phyloP scores from a whole-genome alignment of 2,797 vertebrate species.

The Microctenopoma lineatum region DNA sequence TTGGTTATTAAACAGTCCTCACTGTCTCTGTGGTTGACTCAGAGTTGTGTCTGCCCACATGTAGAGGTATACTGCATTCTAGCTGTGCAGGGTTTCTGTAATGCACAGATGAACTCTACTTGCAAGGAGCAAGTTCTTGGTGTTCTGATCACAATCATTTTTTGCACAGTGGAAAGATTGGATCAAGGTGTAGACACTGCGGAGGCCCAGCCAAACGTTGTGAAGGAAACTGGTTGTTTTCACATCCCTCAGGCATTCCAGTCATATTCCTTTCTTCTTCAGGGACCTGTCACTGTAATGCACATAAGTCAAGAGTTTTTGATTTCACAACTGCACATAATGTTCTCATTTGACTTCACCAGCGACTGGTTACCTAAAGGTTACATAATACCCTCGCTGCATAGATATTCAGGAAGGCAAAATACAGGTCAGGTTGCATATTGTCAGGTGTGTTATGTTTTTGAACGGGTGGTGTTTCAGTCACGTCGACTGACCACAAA shows the following conservation, averaged over 20 bases:
- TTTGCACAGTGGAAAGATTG: constrained; percentile 50
- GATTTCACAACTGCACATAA: constrained; percentile 59
- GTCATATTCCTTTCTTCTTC: constrained; percentile 55
- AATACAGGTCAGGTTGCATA: constrained; percentile 13
- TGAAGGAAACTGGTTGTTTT: constrained; percentile 66
- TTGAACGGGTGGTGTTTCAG: constrained; percentile 16
- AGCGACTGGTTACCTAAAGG: constrained; percentile 58
- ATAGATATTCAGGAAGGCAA: constrained; percentile 37
- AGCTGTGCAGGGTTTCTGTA: constrained; percentile 68
- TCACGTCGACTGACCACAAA: constrained; percentile 38
- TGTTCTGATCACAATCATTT: constrained; percentile 40
- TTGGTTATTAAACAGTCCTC: too few relatives aligned
- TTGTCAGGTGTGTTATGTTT: constrained; percentile 41
- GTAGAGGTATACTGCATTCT: constrained; percentile 57
- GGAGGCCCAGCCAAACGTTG: constrained; percentile 51
- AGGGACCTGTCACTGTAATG: constrained; percentile 50
- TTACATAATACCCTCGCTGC: constrained; percentile 46
- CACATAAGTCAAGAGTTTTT: constrained; percentile 31
- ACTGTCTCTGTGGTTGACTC: constrained; percentile 34
- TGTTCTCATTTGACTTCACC: constrained; percentile 52
- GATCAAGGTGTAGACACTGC: constrained; percentile 51
- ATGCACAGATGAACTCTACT: constrained; percentile 60
- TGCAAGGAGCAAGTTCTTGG: constrained; percentile 36
- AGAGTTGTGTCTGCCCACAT: constrained; percentile 35
- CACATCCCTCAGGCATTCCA: constrained; percentile 65